phyloP scores from a whole-genome alignment of 2,113 vertebrate genomes.

The Cranoglanis bouderius region DNA sequence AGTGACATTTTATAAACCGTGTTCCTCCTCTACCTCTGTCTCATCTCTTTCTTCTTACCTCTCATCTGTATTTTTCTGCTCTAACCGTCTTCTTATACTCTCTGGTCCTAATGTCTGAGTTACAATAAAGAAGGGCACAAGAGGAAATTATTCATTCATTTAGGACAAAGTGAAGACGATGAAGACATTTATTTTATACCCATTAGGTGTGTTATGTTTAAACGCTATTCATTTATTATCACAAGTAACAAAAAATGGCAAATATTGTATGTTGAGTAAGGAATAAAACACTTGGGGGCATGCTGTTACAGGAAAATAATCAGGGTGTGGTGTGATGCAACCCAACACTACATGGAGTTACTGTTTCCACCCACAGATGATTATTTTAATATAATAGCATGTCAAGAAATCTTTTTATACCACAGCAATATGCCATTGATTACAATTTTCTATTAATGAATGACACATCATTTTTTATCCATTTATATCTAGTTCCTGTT shows the following conservation, averaged over 20 bases:
- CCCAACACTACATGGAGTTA: neutral
- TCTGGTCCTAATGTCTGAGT: neutral
- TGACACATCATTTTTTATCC: neutral
- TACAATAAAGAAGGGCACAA: neutral
- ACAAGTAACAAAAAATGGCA: neutral
- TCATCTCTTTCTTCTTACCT: neutral
- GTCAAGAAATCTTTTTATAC: neutral
- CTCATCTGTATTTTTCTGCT: neutral
- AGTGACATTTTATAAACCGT: constrained; percentile 35
- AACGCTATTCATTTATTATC: neutral
- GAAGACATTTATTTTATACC: neutral
- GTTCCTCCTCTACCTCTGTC: neutral
- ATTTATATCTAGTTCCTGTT: neutral
- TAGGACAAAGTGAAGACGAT: neutral
- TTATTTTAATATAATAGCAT: no score
- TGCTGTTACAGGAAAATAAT: neutral
- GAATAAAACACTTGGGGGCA: neutral
- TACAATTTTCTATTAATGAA: neutral
- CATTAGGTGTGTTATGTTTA: neutral
- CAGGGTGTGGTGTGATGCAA: neutral
- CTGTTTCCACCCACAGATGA: no score
- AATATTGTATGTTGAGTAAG: neutral
- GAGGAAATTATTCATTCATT: neutral
- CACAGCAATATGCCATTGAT: neutral
- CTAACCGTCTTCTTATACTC: neutral